Evolutionary conservation across 2,797 vertebrate species (phyloP), one percentile per base, ranked within the genome.

Genomic region (Esox masquinongy): DNA sequence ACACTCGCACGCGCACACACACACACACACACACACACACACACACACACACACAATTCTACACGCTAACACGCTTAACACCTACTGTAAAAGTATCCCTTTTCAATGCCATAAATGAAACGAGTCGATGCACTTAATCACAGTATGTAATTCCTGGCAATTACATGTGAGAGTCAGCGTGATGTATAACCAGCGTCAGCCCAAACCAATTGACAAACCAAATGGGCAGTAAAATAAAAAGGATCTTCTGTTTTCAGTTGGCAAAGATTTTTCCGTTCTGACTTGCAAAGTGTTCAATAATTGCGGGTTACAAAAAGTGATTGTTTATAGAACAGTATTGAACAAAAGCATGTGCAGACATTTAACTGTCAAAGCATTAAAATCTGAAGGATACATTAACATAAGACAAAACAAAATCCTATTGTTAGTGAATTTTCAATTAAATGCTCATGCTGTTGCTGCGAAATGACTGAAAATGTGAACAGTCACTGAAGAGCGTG

Each of bases 361-460:
- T 66, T 66, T 31, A 15, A 31, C 63, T 6, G 15, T 66, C 8
- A 31, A 31, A 17, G 24, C 61, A 64, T 66, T 5, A 15, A 8
- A 16, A 29, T 31, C 29, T 31, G 61, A 80, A 80, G 50, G 66
- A 76, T 34, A 31, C 29, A 68, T 79, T 83, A 61, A 26, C 22
- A 12, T 61, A 61, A 26, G 56, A 24, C 43, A 11, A 61, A 22
- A 61, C 56, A 24, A 61, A 61, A 61, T 24, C 56, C 22, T 24
- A 14, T 61, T 61, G 56, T 61, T 24, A 24, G 3, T n/a, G 53
- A n/a, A 61, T 12, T 61, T 22, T 24, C 12, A 61, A 61, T 26
- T 7, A 61, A 14, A 24, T 61, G 3, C 22, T 22, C 7, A 61
- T 24, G 56, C 1, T 61, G 56, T 61, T 61, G 56, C 56, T 11